These are phyloP conservation scores for Galeopsomyia nigrocyanea DNA, from an alignment of 2,888 invertebrate genomes.

Conservation along the genomic window DNA sequence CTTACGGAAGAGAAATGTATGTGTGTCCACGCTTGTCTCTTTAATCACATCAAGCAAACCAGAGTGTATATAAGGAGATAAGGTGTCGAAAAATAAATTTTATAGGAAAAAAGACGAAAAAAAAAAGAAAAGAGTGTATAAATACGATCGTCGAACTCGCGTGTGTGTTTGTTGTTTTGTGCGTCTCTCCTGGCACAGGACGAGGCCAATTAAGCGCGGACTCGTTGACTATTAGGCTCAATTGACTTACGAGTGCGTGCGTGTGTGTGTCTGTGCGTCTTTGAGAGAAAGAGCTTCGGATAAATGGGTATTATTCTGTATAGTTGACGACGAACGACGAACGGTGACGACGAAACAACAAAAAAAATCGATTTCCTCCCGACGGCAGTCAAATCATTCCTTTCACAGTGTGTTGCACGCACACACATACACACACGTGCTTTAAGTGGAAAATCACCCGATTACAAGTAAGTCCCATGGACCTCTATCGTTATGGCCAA, in stretches of 20 bases:
- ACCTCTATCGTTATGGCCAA: neutral
- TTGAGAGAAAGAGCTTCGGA: constrained; percentile 6
- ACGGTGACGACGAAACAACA: neutral
- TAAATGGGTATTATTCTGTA: constrained; percentile 22
- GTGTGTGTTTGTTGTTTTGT: no score
- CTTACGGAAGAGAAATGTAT: no score
- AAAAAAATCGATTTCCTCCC: constrained; percentile 27
- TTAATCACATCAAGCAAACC: no score
- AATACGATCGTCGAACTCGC: no score
- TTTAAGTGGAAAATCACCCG: constrained; percentile 34
- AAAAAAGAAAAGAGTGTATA: no score
- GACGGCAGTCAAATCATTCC: constrained; percentile 34
- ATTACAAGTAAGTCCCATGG: constrained; percentile 20
- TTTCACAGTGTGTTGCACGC: constrained; percentile 18
- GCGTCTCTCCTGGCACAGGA: neutral
- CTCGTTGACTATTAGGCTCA: constrained; percentile 35
- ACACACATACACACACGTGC: no score
- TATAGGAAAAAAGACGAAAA: no score
- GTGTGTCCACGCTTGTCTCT: no score
- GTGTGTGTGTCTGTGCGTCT: no score
- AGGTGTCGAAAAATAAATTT: no score
- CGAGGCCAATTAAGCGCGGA: constrained; percentile 39
- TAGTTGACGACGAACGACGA: constrained; percentile 25
- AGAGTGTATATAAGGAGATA: no score
- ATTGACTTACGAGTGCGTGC: constrained; percentile 16